A percentile compares a stretch with the other conserved stretches of the same genome.
phyloP scores from a whole-genome alignment of 2,113 vertebrate species.

The Myocastor coypus region DNA sequence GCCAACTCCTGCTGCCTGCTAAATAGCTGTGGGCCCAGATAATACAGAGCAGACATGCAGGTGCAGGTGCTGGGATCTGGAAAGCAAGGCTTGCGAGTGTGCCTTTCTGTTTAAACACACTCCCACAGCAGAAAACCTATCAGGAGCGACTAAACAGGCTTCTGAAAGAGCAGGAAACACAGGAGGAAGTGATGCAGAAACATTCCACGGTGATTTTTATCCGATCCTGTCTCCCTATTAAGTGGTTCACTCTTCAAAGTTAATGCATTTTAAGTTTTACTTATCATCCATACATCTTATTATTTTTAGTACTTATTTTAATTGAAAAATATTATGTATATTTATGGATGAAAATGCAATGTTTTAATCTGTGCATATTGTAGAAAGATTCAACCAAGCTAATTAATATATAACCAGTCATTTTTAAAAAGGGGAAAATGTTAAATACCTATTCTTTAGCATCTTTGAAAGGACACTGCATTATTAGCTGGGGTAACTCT shows the following conservation, averaged over 20 bases:
- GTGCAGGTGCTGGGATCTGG: not conserved
- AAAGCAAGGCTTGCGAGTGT: not conserved
- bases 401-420: not conserved
- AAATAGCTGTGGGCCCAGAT: not conserved
- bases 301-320: not conserved
- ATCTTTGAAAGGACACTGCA: not conserved
- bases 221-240: not conserved
- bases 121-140: slow-evolving; percentile 29
- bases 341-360: too few relatives aligned
- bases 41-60: slow-evolving; percentile 31
- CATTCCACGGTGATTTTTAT: not conserved
- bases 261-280: not conserved
- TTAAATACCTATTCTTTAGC: not conserved
- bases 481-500: not conserved
- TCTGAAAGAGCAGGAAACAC: not conserved
- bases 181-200: slow-evolving; percentile 27
- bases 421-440: not conserved
- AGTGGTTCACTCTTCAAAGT: slow-evolving; percentile 3
- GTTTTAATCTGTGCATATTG: not conserved
- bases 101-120: slow-evolving; percentile 32
- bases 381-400: not conserved
- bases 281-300: not conserved
- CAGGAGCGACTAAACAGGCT: not conserved
- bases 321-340: not conserved
- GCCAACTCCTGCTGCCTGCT: slow-evolving; percentile 8